phyloP scores from a whole-genome alignment of 2,113 vertebrate species.

The Gymnarchus niloticus region DNA sequence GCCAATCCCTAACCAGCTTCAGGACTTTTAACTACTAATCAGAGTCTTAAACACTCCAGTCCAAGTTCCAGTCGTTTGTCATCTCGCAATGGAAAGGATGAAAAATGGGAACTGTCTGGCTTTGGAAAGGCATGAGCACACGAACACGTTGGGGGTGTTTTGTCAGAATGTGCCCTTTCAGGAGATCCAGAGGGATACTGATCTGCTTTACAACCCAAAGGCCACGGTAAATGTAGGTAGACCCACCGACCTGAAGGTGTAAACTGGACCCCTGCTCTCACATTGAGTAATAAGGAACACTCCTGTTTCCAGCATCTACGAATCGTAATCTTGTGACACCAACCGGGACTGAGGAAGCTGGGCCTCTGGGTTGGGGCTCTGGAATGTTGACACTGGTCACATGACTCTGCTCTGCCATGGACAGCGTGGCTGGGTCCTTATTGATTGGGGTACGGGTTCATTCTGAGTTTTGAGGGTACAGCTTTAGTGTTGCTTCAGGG shows the following conservation, averaged over 20 bases:
- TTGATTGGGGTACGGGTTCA: too few species aligned
- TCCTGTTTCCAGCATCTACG: not conserved
- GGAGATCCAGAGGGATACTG: not conserved
- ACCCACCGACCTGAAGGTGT: not conserved
- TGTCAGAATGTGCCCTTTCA: not conserved
- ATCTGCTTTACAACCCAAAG: not conserved
- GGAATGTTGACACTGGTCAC: too few species aligned
- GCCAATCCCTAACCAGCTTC: conserved; percentile 4
- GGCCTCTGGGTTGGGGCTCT: not conserved
- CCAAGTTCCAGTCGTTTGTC: not conserved
- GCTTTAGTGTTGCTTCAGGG: not conserved
- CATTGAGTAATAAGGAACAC: not conserved
- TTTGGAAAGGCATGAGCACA: not conserved
- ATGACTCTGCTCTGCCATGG: too few species aligned
- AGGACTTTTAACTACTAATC: conserved; percentile 3
- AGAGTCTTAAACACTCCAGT: not conserved
- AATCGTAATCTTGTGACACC: not conserved
- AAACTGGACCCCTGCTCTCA: not conserved
- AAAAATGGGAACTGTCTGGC: not conserved
- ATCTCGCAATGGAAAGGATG: not conserved
- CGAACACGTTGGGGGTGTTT: not conserved
- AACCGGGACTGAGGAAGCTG: not conserved
- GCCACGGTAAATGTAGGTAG: not conserved
- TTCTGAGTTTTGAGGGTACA: not conserved
- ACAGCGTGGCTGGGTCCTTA: too few species aligned